Base-by-base conservation (phyloP, 2,113 vertebrate genomes). In the Monopterus albus region DNA sequence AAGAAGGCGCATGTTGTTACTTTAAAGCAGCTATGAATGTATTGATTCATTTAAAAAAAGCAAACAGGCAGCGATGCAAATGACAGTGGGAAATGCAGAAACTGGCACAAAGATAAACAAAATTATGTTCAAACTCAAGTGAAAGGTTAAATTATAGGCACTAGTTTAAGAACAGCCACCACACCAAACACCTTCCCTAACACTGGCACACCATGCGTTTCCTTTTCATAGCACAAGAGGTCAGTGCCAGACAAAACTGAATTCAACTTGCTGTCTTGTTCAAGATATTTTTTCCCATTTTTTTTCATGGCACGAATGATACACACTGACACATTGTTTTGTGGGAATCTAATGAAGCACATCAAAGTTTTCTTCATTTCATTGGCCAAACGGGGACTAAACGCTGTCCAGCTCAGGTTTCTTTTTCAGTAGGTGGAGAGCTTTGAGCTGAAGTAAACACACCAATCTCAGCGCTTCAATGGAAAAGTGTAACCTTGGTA, bases 111-210 rank as follows among this genome's bases (percentile, higher is more conserved):
- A 95, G 20, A 67, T 70, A 51, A 81, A 71, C 8, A 92, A 92
- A 90, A 94, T 92, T 87, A 95, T 93, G 95, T 94, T 96, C 91
- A 94, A 94, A 96, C 83, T 60, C 64, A 84, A 93, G 89, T 79
- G 81, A 91, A 87, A 91, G 82, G 92, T 94, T 91, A 96, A 97
- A 96, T 96, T 94, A 96, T 96, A 99, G 97, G 98, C 98, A 99
- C 98, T 97, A 94, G 92, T 90, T 92, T 68, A 79, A 86, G 81
- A 56, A 84, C 75, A 71, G n/a, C 79, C 82, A 82, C 58, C 83
- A 81, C 81, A 89, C 50, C 72, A 53, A 63, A 78, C 68, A 72
- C n/a, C 72, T 60, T 71, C 50, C 76, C 55, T 15, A 57, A 83
- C 75, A 75, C 77, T 56, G 64, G 59, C 77, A 83, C 78, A 70